Conservation (phyloP, 2,888 invertebrate species). For the Lacanobia wlatinum region DNA sequence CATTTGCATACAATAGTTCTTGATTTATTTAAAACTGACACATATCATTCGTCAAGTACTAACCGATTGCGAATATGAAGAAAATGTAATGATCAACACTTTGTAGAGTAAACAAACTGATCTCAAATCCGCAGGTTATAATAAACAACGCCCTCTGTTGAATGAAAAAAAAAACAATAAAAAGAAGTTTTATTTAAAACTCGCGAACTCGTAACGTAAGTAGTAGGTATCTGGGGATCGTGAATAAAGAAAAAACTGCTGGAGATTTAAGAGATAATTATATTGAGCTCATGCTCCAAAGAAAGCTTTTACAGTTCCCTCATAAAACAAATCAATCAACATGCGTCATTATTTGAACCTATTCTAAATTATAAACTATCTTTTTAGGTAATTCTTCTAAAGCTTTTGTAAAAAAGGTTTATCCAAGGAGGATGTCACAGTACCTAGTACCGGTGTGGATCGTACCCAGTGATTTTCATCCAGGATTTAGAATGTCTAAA, state of each 20-base stretch:
- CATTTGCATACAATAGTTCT: slow-evolving; percentile 48
- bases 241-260: too few relatives aligned
- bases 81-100: slow-evolving; percentile 54
- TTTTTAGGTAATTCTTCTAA: too few relatives aligned
- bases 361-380: too few relatives aligned
- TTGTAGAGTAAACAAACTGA: slow-evolving; percentile 42
- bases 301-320: too few relatives aligned
- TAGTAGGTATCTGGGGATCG: too few relatives aligned
- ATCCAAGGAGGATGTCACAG: too few relatives aligned
- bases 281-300: too few relatives aligned
- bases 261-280: too few relatives aligned
- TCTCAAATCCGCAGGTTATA: slow-evolving; percentile 20
- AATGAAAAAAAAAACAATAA: slow-evolving; percentile 23
- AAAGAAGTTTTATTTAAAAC: slow-evolving; percentile 37
- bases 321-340: too few relatives aligned
- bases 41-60: slow-evolving; percentile 33
- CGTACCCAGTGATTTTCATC: background rate
- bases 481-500: background rate
- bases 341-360: too few relatives aligned
- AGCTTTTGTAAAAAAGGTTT: too few relatives aligned
- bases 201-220: slow-evolving; percentile 12
- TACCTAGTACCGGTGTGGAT: background rate
- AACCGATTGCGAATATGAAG: slow-evolving; percentile 42
- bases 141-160: slow-evolving; percentile 44
- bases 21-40: slow-evolving; percentile 32